Evolutionary conservation across 2,797 vertebrate genomes (phyloP).

Genomic region (Bucorvus abyssinicus): DNA sequence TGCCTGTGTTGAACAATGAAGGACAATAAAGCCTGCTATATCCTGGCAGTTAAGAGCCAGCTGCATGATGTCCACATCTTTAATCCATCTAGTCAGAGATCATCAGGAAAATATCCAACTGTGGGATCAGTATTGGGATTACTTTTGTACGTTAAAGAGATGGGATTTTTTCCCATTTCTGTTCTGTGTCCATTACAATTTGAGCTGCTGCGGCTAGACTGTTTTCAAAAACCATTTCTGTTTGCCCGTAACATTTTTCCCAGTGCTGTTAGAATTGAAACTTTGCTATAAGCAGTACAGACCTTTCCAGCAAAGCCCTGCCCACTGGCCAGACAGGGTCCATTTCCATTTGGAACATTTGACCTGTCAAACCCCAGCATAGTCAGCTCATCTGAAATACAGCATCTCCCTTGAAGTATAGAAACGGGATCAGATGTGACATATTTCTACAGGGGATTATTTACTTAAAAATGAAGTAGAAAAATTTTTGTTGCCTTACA

Average conservation of each 20-base stretch:
- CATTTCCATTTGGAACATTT: background rate
- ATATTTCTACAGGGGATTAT: background rate
- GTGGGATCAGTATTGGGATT: background rate
- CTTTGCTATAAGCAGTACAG: background rate
- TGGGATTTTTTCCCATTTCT: background rate
- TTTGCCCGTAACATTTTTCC: background rate
- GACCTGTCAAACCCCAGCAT: background rate
- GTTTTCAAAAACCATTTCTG: background rate
- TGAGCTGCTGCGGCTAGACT: background rate
- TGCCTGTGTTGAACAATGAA: background rate
- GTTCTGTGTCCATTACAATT: background rate
- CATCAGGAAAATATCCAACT: conserved; percentile 23
- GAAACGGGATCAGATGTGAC: background rate
- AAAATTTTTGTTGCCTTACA: background rate
- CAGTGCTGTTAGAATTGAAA: background rate
- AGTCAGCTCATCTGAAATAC: background rate
- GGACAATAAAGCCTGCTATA: background rate
- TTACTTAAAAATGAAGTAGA: background rate
- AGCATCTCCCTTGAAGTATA: background rate
- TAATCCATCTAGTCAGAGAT: conserved; percentile 12
- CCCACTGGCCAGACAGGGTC: rapidly evolving
- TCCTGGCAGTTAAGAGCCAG: conserved; percentile 19
- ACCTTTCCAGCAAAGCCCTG: background rate
- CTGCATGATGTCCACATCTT: conserved; percentile 4
- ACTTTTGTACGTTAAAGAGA: background rate